Percentiles rank a stretch among this genome's conserved stretches.
These are phyloP conservation scores for Myripristis murdjan DNA, from an alignment of 2,797 vertebrate species.

Conservation along the genomic window DNA sequence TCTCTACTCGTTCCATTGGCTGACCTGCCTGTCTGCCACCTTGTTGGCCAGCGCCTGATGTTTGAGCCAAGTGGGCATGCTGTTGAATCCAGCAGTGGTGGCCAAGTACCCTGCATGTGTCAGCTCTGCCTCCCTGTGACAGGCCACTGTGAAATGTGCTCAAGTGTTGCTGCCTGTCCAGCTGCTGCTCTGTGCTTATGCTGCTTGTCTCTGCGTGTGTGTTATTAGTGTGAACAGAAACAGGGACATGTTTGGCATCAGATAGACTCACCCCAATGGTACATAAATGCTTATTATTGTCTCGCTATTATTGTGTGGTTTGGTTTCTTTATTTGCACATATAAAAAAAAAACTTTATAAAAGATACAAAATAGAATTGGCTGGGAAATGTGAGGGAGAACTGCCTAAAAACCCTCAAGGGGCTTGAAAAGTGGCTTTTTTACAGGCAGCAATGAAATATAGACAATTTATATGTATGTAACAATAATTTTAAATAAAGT, in stretches of 20 bases:
- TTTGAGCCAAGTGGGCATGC: constrained; percentile 54
- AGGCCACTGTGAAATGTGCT: constrained; percentile 45
- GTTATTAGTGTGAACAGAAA: not conserved
- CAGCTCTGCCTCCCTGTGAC: constrained; percentile 49
- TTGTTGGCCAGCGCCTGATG: constrained; percentile 36
- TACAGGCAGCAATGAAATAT: too few species aligned
- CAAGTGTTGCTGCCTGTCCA: constrained; percentile 18
- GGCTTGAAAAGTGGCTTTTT: too few species aligned
- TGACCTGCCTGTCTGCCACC: constrained; percentile 46
- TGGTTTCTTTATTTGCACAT: too few species aligned
- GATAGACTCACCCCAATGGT: constrained; percentile 13
- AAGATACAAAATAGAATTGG: too few species aligned
- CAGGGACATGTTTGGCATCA: not conserved
- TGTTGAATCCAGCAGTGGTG: constrained; percentile 40
- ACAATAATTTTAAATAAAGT: too few species aligned
- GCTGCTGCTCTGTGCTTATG: constrained; percentile 1
- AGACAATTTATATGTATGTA: too few species aligned
- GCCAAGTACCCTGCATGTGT: constrained; percentile 52
- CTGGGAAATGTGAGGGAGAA: too few species aligned
- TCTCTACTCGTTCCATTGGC: constrained; percentile 38
- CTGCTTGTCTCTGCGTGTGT: not conserved
- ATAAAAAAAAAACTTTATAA: too few species aligned
- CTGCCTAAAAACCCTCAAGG: too few species aligned
- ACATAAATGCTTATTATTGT: too few species aligned
- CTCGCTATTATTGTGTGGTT: too few species aligned